phyloP scores from a whole-genome alignment of 2,888 invertebrate species.

The Drosophila diplacantha region DNA sequence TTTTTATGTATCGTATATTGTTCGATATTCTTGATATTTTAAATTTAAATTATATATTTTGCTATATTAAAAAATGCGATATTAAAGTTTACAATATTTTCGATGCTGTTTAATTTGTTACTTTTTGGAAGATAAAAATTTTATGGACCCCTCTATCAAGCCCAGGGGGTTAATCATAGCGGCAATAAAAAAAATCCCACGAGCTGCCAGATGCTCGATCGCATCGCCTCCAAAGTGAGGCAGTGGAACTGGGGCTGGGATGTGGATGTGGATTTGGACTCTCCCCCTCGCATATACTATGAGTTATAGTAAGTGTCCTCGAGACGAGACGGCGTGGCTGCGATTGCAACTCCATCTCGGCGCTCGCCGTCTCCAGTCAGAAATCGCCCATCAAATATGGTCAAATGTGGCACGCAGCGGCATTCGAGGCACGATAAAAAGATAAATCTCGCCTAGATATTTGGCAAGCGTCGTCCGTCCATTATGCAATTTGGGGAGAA shows the following conservation, averaged over 20 bases:
- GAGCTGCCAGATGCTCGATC: slow-evolving; percentile 40
- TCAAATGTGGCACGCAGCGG: slow-evolving; percentile 68
- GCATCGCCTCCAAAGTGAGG: slow-evolving; percentile 5
- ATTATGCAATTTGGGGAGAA: slow-evolving; percentile 56
- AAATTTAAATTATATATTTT: too few species aligned
- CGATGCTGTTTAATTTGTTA: too few species aligned
- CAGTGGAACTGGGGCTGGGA: slow-evolving; percentile 7
- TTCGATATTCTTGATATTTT: too few species aligned
- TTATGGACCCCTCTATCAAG: not conserved
- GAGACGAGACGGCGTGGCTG: slow-evolving; percentile 32
- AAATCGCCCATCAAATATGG: slow-evolving; percentile 58
- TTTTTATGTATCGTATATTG: too few species aligned
- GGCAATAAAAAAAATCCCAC: slow-evolving; percentile 47
- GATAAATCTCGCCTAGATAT: slow-evolving; percentile 37
- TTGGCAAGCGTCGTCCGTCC: slow-evolving; percentile 38
- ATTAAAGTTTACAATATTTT: too few species aligned
- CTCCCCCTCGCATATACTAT: slow-evolving; percentile 11
- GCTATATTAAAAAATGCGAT: too few species aligned
- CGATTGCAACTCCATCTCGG: slow-evolving; percentile 9
- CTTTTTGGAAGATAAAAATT: too few species aligned
- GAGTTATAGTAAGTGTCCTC: slow-evolving; percentile 28
- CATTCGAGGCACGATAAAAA: slow-evolving; percentile 47
- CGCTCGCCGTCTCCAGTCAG: slow-evolving; percentile 6
- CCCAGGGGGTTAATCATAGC: slow-evolving; percentile 29
- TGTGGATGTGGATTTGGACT: not conserved